Percentiles rank a stretch among this genome's conserved stretches.
These are phyloP conservation scores for Carlito syrichta DNA, from an alignment of 2,113 vertebrate genomes.

Conservation along the genomic window DNA sequence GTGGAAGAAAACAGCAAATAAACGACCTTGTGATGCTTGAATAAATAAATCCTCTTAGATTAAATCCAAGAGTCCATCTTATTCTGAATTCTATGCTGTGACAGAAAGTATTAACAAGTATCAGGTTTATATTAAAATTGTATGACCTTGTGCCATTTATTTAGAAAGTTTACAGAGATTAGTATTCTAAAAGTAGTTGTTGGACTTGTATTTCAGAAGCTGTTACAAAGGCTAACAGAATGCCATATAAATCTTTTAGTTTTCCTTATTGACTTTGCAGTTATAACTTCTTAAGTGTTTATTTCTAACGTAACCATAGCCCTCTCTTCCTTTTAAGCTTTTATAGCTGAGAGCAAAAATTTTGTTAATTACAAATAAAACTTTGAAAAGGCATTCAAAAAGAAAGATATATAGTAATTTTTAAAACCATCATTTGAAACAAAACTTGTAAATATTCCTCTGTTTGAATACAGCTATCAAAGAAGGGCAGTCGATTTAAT, in stretches of 20 bases:
- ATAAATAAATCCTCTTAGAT: conserved; percentile 49
- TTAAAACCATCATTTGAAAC: conserved; percentile 34
- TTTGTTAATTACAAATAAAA: conserved; percentile 36
- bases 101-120: conserved; percentile 19
- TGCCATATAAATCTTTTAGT: conserved; percentile 5
- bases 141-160: conserved; percentile 43
- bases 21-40: conserved; percentile 25
- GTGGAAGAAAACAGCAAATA: conserved; percentile 27
- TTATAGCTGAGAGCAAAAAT: conserved; percentile 10
- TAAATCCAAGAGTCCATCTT: conserved; percentile 8
- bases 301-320: background rate
- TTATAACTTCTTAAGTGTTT: conserved; percentile 51
- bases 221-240: conserved; percentile 15
- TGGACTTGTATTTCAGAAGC: conserved; percentile 1
- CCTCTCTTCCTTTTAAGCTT: conserved; percentile 40
- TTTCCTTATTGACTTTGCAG: conserved; percentile 39
- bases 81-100: conserved; percentile 32
- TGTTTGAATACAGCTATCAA: background rate
- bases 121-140: conserved; percentile 43
- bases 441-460: background rate
- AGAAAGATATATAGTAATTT: background rate
- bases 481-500: background rate
- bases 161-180: conserved; percentile 47
- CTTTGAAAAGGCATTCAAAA: conserved; percentile 24
- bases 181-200: conserved; percentile 19